Evolutionary conservation across 2,888 invertebrate genomes (phyloP).

Genomic region (Chydorus sphaericus): DNA sequence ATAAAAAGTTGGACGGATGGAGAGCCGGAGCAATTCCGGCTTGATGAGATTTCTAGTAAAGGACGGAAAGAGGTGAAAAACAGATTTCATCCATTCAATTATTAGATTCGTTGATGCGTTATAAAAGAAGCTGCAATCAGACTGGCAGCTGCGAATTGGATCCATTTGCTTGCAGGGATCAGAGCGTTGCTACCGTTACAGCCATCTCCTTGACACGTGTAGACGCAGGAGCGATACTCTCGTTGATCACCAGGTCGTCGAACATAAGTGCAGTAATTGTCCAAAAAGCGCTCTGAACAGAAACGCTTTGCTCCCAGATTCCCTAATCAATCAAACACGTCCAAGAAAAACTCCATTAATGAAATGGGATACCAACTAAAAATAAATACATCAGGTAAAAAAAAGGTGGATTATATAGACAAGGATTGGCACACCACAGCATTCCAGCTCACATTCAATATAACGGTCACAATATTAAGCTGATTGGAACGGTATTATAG

Average conservation of each 20-base stretch:
- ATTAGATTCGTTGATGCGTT: neutral
- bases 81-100: neutral
- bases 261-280: slow-evolving; percentile 80
- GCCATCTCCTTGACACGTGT: slow-evolving; percentile 65
- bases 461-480: neutral
- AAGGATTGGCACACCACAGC: slow-evolving; percentile 1
- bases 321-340: slow-evolving; percentile 40
- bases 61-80: no score
- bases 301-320: slow-evolving; percentile 76
- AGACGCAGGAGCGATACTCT: slow-evolving; percentile 73
- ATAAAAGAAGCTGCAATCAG: neutral
- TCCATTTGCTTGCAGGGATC: neutral
- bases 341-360: slow-evolving; percentile 10
- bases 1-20: no score
- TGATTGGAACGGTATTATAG: no score
- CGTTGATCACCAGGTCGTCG: slow-evolving; percentile 62
- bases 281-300: slow-evolving; percentile 71
- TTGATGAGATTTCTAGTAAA: no score
- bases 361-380: slow-evolving; percentile 4
- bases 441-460: neutral
- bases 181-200: slow-evolving; percentile 48
- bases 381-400: neutral
- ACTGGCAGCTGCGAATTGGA: no score
- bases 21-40: no score
- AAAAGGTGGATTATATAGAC: neutral